Conservation (phyloP, 2,797 vertebrate genomes). For the Pseudochirops cupreus region DNA sequence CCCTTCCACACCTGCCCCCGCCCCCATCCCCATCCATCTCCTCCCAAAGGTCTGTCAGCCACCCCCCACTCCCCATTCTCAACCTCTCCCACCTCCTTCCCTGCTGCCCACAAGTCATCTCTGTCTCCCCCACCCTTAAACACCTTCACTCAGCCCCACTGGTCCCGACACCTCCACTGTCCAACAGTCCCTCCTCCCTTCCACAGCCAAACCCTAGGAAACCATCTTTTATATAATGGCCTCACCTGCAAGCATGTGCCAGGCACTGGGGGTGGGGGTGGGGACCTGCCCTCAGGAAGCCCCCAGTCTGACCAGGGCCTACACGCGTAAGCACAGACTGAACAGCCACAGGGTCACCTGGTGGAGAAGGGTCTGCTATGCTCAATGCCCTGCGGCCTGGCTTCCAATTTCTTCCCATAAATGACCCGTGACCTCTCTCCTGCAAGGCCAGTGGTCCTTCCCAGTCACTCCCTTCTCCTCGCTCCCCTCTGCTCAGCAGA, state of each 20-base stretch:
- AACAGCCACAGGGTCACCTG: too few relatives aligned
- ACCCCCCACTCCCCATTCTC: neutral
- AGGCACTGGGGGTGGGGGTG: too few relatives aligned
- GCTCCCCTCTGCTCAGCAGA: neutral
- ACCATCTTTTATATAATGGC: too few relatives aligned
- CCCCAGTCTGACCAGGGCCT: too few relatives aligned
- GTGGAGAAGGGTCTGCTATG: neutral
- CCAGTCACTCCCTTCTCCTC: neutral
- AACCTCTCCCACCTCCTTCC: neutral
- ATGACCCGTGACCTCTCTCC: neutral
- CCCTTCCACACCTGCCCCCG: fast-evolving
- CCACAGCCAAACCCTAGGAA: neutral
- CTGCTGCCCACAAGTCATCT: neutral
- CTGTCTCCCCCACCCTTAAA: neutral
- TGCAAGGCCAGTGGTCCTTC: too few relatives aligned
- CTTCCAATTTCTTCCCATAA: neutral
- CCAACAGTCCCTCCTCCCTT: neutral
- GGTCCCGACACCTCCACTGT: too few relatives aligned
- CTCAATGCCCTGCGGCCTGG: neutral
- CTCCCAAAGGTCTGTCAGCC: neutral
- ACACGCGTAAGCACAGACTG: too few relatives aligned
- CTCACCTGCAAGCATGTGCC: neutral
- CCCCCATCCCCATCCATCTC: neutral
- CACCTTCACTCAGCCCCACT: neutral
- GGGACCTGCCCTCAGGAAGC: too few relatives aligned